Evolutionary conservation across 2,113 vertebrate genomes (phyloP).

Genomic region (Dascyllus trimaculatus): DNA sequence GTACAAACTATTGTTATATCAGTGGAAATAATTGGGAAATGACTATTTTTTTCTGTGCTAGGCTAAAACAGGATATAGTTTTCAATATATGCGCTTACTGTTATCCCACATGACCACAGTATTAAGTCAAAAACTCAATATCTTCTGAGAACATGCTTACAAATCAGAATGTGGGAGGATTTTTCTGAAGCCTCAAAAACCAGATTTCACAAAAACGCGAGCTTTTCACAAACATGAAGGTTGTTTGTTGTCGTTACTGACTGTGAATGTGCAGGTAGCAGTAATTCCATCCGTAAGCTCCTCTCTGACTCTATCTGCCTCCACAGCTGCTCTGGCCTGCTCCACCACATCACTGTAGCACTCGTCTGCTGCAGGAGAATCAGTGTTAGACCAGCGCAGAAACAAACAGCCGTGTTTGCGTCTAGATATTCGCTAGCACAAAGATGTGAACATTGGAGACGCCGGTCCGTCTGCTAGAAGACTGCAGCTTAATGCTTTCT

Average conservation of each 20-base stretch:
- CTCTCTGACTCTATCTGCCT: slow-evolving; percentile 21
- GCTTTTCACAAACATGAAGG: background rate
- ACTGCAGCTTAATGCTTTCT: background rate
- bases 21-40: too few relatives aligned
- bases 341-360: slow-evolving; percentile 48
- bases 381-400: background rate
- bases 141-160: background rate
- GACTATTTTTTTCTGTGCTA: too few relatives aligned
- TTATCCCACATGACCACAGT: background rate
- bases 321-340: slow-evolving; percentile 50
- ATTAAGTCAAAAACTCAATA: background rate
- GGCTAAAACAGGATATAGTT: too few relatives aligned
- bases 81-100: too few relatives aligned
- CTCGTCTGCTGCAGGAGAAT: slow-evolving; percentile 53
- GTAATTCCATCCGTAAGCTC: slow-evolving; percentile 7
- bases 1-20: too few relatives aligned
- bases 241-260: slow-evolving; percentile 40
- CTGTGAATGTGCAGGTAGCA: slow-evolving; percentile 3
- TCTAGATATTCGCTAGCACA: background rate
- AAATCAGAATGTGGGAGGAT: background rate
- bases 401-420: background rate
- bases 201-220: background rate
- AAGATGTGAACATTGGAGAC: background rate
- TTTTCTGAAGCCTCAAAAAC: background rate
- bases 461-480: background rate